Evolutionary conservation across 2,888 invertebrate species (phyloP).

Genomic region (Venusia cambrica): DNA sequence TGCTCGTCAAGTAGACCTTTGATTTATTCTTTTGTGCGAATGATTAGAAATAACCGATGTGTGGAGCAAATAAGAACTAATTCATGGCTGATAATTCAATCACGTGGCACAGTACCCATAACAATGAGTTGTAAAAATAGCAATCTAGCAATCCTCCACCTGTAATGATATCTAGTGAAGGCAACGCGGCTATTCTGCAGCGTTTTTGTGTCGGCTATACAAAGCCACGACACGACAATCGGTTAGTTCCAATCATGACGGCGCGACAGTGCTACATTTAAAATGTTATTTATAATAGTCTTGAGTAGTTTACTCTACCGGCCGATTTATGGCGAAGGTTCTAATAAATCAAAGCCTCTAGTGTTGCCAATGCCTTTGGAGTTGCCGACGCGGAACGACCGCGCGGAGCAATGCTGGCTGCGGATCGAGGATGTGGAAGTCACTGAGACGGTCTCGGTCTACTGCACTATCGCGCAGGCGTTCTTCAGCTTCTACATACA

Average conservation of each 20-base stretch:
- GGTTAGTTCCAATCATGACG: conserved; percentile 69
- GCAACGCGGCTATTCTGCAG: conserved; percentile 52
- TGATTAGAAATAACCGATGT: neutral
- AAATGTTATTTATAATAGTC: conserved; percentile 62
- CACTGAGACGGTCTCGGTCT: conserved; percentile 57
- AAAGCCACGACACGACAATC: conserved; percentile 54
- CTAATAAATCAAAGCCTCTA: conserved; percentile 43
- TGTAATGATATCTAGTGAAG: conserved; percentile 61
- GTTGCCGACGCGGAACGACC: conserved; percentile 64
- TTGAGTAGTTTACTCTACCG: conserved; percentile 36
- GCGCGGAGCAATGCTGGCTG: conserved; percentile 68
- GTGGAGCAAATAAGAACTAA: conserved; percentile 4
- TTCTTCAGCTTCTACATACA: conserved; percentile 59
- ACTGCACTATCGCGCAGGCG: conserved; percentile 55
- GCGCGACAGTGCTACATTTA: conserved; percentile 59
- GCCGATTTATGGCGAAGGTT: conserved; percentile 24
- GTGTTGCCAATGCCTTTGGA: conserved; percentile 63
- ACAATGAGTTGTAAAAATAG: conserved; percentile 63
- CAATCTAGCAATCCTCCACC: conserved; percentile 61
- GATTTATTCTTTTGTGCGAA: neutral
- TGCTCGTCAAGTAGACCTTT: conserved; percentile 3
- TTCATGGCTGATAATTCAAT: conserved; percentile 23
- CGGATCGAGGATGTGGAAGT: conserved; percentile 64
- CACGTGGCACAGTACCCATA: conserved; percentile 38
- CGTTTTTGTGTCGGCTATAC: conserved; percentile 52